A percentile compares a stretch with the other conserved stretches of the same genome.
Conservation (phyloP, 2,113 vertebrate species). For the Dipodomys spectabilis region DNA sequence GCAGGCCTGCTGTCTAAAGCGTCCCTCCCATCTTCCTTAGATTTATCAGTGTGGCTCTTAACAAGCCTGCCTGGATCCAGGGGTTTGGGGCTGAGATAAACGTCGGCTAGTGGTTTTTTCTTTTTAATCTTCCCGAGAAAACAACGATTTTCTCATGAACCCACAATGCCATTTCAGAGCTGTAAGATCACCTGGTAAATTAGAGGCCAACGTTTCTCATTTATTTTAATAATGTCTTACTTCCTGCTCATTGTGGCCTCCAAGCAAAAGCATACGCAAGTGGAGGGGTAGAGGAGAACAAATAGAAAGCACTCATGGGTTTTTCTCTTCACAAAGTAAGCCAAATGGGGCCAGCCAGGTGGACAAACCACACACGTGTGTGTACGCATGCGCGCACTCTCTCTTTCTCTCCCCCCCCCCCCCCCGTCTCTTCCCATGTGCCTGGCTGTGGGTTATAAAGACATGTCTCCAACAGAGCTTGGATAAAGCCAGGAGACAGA, state of each 20-base stretch:
- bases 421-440: no score
- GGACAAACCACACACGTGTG: constrained; percentile 31
- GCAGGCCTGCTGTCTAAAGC: constrained; percentile 83
- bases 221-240: constrained; percentile 71
- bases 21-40: background rate
- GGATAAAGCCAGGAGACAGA: constrained; percentile 61
- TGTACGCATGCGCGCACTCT: no score
- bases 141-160: constrained; percentile 72
- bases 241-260: constrained; percentile 76
- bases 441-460: constrained; percentile 55
- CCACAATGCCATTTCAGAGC: constrained; percentile 77
- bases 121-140: constrained; percentile 50
- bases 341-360: constrained; percentile 71
- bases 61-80: constrained; percentile 70
- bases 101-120: constrained; percentile 43
- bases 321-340: constrained; percentile 76
- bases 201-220: background rate
- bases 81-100: constrained; percentile 69
- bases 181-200: constrained; percentile 65
- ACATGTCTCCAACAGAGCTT: constrained; percentile 51
- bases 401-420: no score
- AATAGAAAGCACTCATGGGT: constrained; percentile 61
- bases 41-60: constrained; percentile 71
- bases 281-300: constrained; percentile 68
- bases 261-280: constrained; percentile 35